Conservation (phyloP, 1,140 invertebrate genomes). For the Hycleus cichorii region DNA sequence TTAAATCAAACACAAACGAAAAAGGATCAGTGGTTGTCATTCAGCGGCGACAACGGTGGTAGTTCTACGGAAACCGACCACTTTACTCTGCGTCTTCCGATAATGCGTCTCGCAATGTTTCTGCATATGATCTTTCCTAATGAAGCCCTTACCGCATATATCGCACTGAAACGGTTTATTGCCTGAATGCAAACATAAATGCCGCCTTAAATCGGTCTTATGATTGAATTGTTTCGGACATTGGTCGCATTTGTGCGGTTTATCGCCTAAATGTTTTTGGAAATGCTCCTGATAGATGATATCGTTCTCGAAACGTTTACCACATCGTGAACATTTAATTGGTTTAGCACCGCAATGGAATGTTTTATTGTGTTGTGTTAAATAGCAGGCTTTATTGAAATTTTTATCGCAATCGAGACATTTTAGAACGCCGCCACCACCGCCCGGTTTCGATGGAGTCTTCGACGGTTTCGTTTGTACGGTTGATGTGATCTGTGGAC, state of each 20-base stretch:
- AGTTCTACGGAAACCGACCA: not conserved
- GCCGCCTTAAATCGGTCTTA: conserved; percentile 83
- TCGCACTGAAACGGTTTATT: conserved; percentile 75
- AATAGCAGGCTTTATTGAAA: conserved; percentile 79
- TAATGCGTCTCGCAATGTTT: conserved; percentile 85
- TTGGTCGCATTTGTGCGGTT: conserved; percentile 80
- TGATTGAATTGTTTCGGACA: conserved; percentile 87
- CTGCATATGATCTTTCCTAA: conserved; percentile 89
- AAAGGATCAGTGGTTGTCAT: not conserved
- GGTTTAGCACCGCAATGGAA: conserved; percentile 81
- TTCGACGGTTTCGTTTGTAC: conserved; percentile 11
- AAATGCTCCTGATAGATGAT: conserved; percentile 61
- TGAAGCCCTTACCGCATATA: conserved; percentile 81
- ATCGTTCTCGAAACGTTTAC: conserved; percentile 69
- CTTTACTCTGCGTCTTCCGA: conserved; percentile 26
- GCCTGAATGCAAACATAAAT: conserved; percentile 79
- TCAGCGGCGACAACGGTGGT: not conserved
- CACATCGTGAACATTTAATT: conserved; percentile 75
- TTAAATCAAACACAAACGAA: not conserved
- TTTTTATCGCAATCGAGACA: conserved; percentile 77
- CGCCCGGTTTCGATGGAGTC: not conserved
- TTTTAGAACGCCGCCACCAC: conserved; percentile 46
- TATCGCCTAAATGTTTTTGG: conserved; percentile 71
- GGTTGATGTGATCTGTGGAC: conserved; percentile 26
- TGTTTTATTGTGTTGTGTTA: conserved; percentile 84